These are phyloP conservation scores for Torymus tubicola DNA, from an alignment of 2,888 invertebrate genomes.

Conservation along the genomic window DNA sequence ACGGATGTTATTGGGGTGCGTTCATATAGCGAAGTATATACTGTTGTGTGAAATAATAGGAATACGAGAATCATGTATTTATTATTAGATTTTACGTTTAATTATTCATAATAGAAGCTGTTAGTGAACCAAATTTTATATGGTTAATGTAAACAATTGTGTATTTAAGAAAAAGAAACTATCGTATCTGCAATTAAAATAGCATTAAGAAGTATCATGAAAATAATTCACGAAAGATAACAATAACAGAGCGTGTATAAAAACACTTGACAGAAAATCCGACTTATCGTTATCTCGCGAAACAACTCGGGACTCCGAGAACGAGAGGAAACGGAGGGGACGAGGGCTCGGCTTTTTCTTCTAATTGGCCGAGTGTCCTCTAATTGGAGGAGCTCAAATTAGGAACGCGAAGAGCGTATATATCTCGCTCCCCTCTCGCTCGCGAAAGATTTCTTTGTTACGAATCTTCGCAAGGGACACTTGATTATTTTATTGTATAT, in stretches of 20 bases:
- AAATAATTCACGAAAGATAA: background rate
- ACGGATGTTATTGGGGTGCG: background rate
- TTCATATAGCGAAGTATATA: background rate
- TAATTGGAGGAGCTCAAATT: conserved; percentile 43
- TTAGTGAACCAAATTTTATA: no score
- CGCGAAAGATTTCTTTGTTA: conserved; percentile 36
- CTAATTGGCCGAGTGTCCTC: conserved; percentile 43
- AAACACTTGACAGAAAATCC: conserved; percentile 12
- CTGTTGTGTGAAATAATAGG: background rate
- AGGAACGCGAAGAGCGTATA: conserved; percentile 1
- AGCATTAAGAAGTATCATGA: no score
- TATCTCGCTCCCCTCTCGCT: background rate
- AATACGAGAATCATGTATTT: no score
- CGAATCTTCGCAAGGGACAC: background rate
- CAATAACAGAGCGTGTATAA: background rate
- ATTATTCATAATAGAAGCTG: no score
- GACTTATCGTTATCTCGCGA: conserved; percentile 7
- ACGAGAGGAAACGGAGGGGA: no score
- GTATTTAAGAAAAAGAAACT: no score
- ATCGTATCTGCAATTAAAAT: no score
- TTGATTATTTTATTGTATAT: no score
- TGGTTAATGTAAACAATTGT: no score
- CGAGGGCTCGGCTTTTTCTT: background rate
- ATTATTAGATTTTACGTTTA: no score
- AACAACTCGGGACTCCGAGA: no score